Conservation (phyloP, 2,113 vertebrate genomes). For the Asarcornis scutulata region DNA sequence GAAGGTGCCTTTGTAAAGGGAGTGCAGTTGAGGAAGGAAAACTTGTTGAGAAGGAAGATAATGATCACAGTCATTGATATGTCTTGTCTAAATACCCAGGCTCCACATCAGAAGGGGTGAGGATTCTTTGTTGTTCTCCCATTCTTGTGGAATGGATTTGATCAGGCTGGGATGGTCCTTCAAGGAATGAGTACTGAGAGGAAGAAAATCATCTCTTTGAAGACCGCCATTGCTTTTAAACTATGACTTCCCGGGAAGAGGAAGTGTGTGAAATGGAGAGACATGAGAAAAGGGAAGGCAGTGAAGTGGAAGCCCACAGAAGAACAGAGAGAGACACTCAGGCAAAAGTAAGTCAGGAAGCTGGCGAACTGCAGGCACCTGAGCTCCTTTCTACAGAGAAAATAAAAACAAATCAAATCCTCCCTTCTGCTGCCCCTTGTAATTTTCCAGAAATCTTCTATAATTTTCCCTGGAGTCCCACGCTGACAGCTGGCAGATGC, state of each 20-base stretch:
- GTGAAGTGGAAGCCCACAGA: neutral
- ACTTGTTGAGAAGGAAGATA: neutral
- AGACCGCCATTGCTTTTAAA: neutral
- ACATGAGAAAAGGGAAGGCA: neutral
- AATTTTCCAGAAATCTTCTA: constrained; percentile 59
- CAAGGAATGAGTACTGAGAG: neutral
- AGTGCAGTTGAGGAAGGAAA: neutral
- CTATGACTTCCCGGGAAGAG: neutral
- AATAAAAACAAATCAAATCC: constrained; percentile 45
- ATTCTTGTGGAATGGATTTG: neutral
- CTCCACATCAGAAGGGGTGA: neutral
- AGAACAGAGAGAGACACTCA: neutral
- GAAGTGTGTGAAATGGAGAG: neutral
- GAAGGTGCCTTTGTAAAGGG: neutral
- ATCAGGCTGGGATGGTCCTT: neutral
- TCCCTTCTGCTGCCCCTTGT: constrained; percentile 39
- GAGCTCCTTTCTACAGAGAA: neutral
- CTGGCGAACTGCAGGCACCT: neutral
- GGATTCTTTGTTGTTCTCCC: neutral
- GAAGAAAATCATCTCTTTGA: neutral
- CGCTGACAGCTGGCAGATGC: constrained; percentile 67
- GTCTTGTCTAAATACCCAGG: neutral
- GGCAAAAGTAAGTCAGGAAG: neutral
- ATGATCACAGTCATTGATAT: neutral
- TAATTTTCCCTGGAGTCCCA: constrained; percentile 52